Evolutionary conservation across 2,888 invertebrate genomes (phyloP), one percentile per base, ranked within the genome.

Genomic region (Sicus ferrugineus): DNA sequence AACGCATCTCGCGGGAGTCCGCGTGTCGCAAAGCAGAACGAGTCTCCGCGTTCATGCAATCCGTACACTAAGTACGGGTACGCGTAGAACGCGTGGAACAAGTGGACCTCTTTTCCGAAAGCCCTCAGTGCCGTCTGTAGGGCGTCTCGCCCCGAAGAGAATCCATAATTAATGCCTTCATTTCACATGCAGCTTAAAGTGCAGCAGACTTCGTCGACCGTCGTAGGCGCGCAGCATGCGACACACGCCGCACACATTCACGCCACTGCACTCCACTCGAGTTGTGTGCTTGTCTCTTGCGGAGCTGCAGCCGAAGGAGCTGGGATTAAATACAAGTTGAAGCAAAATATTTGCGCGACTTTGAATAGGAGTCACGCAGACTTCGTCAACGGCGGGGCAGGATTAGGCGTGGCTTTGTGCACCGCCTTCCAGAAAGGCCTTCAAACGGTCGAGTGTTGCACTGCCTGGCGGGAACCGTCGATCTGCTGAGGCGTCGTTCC

Each of bases 331-430:
- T n/a, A 50, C 64, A 31, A 70, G 70, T 68, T 63, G 50, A 64
- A 59, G 68, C 50, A 68, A 70, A 70, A 70, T 70, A 70, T 70
- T 70, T 70, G 68, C 23, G 21, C 42, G 62, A 54, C 31, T 65
- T 63, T 70, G 63, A 63, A 34, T 58, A n/a, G 42, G 19, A 50
- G 21, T 34, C 11, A 19, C 50, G 19, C 7, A 50, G 50, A n/a
- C 50, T 19, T 19, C 50, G 11, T 50, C 50, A 50, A 21, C 50
- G 19, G 23, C 50, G 19, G 42, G 42, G 42, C 42, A 42, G 9
- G 14, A 16, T 4, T 42, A 9, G n/a, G 42, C 42, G 4, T 42
- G 14, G 14, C 42, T 42, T 42, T 4, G 42, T 42, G 42, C 42
- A n/a, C n/a, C n/a, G 42, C 16, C 42, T 42, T 1, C 14, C 4